Evolutionary conservation across 1,140 invertebrate genomes (phyloP), one percentile per base, ranked within the genome.

Genomic region (Drosophila bocqueti): DNA sequence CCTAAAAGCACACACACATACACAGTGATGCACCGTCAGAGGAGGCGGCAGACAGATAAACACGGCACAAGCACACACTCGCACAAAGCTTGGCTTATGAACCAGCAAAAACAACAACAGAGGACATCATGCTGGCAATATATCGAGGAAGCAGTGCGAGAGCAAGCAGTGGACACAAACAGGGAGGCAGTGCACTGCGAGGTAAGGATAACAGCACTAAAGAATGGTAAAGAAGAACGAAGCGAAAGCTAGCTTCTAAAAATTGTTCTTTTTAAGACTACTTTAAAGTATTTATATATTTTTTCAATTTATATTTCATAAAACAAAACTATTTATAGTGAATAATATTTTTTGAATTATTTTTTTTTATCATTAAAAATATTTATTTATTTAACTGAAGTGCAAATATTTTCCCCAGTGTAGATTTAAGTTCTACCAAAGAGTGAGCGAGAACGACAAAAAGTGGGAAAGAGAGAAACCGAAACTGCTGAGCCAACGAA

Each of bases 1-100:
- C 86, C 86, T 87, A 91, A 91, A 83, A 83, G 83, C 79, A 86
- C 60, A 86, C 71, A 90, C 55, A 84, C 54, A 24, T 24, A 74
- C 62, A 58, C 36, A 10, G 15, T 29, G 31, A 55, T 38, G 15
- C 34, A 24, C 15, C 21, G 52, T 18, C 61, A 68, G 46, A 67
- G 45, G 42, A 55, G 46, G 31, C 38, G 31, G 55, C 69, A 54
- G 52, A 72, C 63, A 77, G 50, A 75, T 76, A 90, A 79, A 81
- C 73, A 78, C 54, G 73, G 67, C 36, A 50, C 46, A 50, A 40
- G 62, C 55, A 60, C 69, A 80, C 64, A 63, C 59, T 63, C 45
- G 62, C 38, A 31, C 31, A 67, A 67, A 66, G 43, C 59, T 52
- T 84, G 82, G 82, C 82, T 84, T 85, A 81, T 74, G 64, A 79